A percentile compares a stretch with the other conserved stretches of the same genome.
phyloP scores from a whole-genome alignment of 1,140 invertebrate species.

The Bombus soroeensis region DNA sequence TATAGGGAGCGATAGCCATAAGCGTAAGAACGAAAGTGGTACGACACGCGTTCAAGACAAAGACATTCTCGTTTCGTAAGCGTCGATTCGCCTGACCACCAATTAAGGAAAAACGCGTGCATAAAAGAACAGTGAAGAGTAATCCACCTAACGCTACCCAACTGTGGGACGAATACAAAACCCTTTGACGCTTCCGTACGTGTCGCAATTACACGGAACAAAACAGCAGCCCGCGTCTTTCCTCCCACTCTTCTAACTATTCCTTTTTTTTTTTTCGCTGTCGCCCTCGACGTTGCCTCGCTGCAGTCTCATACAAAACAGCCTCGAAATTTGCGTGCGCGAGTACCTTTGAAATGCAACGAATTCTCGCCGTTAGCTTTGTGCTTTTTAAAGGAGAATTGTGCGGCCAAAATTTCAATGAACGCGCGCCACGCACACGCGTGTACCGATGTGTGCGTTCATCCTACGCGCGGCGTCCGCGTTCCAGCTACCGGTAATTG shows the following conservation, averaged over 20 bases:
- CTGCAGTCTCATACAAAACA: conserved; percentile 27
- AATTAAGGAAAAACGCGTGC: conserved; percentile 14
- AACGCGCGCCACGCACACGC: neutral
- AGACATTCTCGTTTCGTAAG: neutral
- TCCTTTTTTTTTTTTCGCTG: too few relatives aligned
- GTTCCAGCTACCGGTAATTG: conserved; percentile 33
- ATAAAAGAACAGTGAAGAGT: conserved; percentile 7
- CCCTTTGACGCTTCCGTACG: conserved; percentile 53
- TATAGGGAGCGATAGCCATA: neutral
- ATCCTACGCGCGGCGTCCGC: neutral
- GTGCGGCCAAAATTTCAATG: conserved; percentile 51
- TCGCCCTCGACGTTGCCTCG: neutral
- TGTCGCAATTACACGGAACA: conserved; percentile 57
- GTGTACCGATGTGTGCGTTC: neutral
- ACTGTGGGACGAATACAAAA: conserved; percentile 27
- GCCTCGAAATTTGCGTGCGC: conserved; percentile 34
- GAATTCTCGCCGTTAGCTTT: conserved; percentile 36
- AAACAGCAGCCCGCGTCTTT: conserved; percentile 45
- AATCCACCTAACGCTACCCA: conserved; percentile 9
- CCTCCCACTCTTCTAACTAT: neutral
- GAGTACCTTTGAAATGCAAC: conserved; percentile 34
- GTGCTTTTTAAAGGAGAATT: conserved; percentile 38
- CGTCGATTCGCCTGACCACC: conserved; percentile 6
- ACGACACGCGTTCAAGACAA: neutral
- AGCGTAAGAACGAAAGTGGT: neutral